Percentiles rank a stretch among this genome's conserved stretches.
phyloP scores from a whole-genome alignment of 2,797 vertebrate genomes.

The Otolemur crassicaudatus region DNA sequence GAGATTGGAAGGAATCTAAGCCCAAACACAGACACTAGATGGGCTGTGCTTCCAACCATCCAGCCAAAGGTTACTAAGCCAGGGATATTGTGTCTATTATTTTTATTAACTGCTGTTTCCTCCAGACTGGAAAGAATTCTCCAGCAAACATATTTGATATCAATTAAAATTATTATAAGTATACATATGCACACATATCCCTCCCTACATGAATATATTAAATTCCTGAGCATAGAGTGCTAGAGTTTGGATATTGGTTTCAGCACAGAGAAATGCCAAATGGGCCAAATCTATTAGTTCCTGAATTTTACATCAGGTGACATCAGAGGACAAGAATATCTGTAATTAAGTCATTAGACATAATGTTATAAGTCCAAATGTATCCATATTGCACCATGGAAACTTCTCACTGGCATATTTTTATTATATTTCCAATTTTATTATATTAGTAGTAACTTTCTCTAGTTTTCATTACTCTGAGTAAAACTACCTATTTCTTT shows the following conservation, averaged over 20 bases:
- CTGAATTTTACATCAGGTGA: neutral
- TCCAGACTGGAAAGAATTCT: neutral
- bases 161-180: neutral
- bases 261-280: neutral
- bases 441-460: constrained; percentile 12
- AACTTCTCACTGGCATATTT: constrained; percentile 1
- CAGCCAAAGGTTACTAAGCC: neutral
- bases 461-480: neutral
- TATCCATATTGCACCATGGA: neutral
- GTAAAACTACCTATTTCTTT: constrained; percentile 29
- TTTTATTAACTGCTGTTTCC: neutral
- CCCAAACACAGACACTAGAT: neutral
- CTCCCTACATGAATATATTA: neutral
- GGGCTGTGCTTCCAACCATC: neutral
- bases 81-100: neutral
- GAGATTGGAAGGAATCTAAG: neutral
- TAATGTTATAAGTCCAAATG: neutral
- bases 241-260: constrained; percentile 1
- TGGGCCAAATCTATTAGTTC: neutral
- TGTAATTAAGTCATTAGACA: neutral
- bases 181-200: neutral
- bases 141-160: neutral
- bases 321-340: neutral
- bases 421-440: constrained; percentile 33
- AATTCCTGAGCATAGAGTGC: neutral